A percentile compares a stretch with the other conserved stretches of the same genome.
phyloP scores from a whole-genome alignment of 2,797 vertebrate genomes.

The Phrynocephalus vlangalii region DNA sequence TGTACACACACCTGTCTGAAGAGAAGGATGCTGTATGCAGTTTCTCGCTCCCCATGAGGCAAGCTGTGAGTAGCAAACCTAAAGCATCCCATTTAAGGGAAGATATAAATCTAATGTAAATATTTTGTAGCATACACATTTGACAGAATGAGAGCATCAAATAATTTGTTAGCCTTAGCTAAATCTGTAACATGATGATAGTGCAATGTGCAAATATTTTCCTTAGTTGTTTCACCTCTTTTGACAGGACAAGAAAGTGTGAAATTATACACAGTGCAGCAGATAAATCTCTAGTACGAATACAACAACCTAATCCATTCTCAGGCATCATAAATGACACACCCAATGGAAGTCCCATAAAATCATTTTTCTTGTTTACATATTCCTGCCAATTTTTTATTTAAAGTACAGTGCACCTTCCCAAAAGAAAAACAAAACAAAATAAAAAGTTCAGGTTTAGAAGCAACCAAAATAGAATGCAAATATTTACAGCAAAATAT shows the following conservation, averaged over 20 bases:
- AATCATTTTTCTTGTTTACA: conserved; percentile 25
- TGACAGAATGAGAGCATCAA: not conserved
- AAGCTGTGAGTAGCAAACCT: no score
- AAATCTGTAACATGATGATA: not conserved
- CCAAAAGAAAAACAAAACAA: not conserved
- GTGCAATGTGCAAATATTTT: conserved; percentile 2
- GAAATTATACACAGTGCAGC: conserved; percentile 14
- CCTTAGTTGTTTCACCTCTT: not conserved
- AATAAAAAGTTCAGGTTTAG: not conserved
- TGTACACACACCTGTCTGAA: no score
- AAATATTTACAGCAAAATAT: not conserved
- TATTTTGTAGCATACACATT: not conserved
- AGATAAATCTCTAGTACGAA: conserved; percentile 5
- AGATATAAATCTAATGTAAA: not conserved
- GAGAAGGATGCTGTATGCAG: no score
- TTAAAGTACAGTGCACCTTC: not conserved
- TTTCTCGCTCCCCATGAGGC: no score
- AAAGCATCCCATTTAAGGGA: not conserved
- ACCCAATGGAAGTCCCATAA: not conserved
- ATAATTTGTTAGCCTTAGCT: not conserved
- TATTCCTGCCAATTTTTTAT: not conserved
- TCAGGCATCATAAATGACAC: conserved; percentile 5
- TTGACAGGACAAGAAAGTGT: conserved; percentile 20
- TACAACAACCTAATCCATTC: not conserved
- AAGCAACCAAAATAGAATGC: not conserved